A percentile compares a stretch with the other conserved stretches of the same genome.
phyloP scores from a whole-genome alignment of 2,113 vertebrate genomes.

The Chascanopsetta lugubris region DNA sequence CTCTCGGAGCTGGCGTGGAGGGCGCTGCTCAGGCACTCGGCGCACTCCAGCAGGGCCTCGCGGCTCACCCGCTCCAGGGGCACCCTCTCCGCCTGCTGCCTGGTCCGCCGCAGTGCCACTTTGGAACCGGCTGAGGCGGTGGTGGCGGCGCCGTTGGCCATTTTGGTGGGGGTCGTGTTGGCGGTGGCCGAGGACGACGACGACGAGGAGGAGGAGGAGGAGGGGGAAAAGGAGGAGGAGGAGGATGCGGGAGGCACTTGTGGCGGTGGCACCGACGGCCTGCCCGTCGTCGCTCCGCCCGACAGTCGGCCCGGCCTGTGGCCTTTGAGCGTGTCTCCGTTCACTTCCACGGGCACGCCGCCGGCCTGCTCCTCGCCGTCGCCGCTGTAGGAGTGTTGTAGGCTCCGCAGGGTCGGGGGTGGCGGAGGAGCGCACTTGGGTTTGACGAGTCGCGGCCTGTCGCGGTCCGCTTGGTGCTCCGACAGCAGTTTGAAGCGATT shows the following conservation, averaged over 20 bases:
- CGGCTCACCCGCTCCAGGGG: conserved; percentile 91
- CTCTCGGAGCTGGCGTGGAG: conserved; percentile 84
- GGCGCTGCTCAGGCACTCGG: conserved; percentile 88
- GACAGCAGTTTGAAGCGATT: conserved; percentile 98
- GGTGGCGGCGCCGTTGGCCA: conserved; percentile 86
- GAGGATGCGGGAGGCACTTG: conserved; percentile 89
- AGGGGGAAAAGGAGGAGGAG: conserved; percentile 60
- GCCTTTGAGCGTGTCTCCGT: conserved; percentile 84
- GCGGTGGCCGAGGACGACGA: conserved; percentile 46
- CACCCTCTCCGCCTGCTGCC: conserved; percentile 87
- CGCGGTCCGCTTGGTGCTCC: conserved; percentile 92
- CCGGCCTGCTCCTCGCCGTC: conserved; percentile 80
- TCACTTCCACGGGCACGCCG: conserved; percentile 77
- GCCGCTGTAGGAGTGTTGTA: conserved; percentile 79
- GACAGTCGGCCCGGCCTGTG: conserved; percentile 74
- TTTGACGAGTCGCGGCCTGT: conserved; percentile 93
- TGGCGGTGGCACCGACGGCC: conserved; percentile 89
- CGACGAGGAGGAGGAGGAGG: too few species aligned
- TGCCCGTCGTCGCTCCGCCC: conserved; percentile 80
- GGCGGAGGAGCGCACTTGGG: conserved; percentile 97
- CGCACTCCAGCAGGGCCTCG: conserved; percentile 93
- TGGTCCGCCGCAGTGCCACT: conserved; percentile 88
- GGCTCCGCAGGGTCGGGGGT: conserved; percentile 87
- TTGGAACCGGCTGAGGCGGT: conserved; percentile 78
- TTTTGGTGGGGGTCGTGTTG: conserved; percentile 83